Evolutionary conservation across 2,113 vertebrate species (phyloP).

Genomic region (Anser brachyrhynchus): DNA sequence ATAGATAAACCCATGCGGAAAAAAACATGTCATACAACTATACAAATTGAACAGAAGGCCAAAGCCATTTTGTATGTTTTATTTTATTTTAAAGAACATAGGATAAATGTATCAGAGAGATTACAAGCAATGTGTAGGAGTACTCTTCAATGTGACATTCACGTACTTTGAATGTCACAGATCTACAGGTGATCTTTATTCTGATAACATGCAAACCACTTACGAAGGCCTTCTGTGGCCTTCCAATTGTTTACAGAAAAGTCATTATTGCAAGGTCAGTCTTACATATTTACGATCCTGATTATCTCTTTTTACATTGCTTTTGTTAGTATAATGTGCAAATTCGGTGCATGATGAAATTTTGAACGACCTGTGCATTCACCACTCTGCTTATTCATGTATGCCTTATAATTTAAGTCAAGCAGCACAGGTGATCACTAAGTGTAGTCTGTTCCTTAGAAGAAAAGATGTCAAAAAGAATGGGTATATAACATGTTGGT

Average conservation of each 20-base stretch:
- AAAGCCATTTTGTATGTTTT: rapidly evolving
- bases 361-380: not conserved
- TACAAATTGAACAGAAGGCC: not conserved
- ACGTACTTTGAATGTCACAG: not conserved
- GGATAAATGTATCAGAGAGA: not conserved
- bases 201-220: not conserved
- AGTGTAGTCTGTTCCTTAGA: not conserved
- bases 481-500: rapidly evolving
- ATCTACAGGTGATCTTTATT: not conserved
- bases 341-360: not conserved
- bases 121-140: rapidly evolving
- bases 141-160: not conserved
- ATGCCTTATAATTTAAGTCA: not conserved
- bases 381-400: not conserved
- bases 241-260: not conserved
- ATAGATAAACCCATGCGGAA: not conserved
- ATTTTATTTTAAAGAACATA: not conserved
- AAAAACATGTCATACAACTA: not conserved
- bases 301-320: not conserved
- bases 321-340: not conserved
- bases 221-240: not conserved
- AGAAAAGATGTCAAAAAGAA: not conserved
- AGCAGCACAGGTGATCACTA: not conserved
- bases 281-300: not conserved
- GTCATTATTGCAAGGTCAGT: not conserved